Conservation (phyloP, 1,140 invertebrate genomes). For the Trinorchestia longiramus region DNA sequence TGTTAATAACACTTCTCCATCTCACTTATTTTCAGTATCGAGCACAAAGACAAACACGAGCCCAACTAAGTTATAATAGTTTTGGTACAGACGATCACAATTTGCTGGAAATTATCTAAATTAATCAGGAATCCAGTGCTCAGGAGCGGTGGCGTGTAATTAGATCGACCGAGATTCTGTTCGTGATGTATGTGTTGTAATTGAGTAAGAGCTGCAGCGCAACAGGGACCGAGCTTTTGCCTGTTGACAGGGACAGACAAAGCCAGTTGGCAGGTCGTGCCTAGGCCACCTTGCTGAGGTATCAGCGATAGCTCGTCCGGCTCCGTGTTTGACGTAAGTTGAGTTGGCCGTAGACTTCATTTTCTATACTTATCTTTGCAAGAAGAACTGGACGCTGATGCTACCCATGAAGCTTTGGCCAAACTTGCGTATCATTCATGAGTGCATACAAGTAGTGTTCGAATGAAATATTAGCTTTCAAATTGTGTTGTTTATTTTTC, state of each 20-base stretch:
- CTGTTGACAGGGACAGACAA: constrained; percentile 14
- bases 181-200: not conserved
- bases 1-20: not conserved
- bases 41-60: not conserved
- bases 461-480: not conserved
- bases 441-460: not conserved
- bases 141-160: not conserved
- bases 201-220: not conserved
- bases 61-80: not conserved
- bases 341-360: not conserved
- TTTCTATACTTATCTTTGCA: not conserved
- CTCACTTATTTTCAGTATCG: not conserved
- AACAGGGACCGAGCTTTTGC: not conserved
- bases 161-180: constrained; percentile 35
- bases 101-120: not conserved
- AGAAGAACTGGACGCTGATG: not conserved
- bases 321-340: not conserved
- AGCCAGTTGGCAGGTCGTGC: constrained; percentile 16
- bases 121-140: not conserved
- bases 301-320: not conserved
- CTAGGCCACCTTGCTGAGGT: not conserved
- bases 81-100: not conserved
- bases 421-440: not conserved
- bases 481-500: not conserved
- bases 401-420: not conserved